Conservation (phyloP, 2,888 invertebrate species). For the Priocnemis perturbator region DNA sequence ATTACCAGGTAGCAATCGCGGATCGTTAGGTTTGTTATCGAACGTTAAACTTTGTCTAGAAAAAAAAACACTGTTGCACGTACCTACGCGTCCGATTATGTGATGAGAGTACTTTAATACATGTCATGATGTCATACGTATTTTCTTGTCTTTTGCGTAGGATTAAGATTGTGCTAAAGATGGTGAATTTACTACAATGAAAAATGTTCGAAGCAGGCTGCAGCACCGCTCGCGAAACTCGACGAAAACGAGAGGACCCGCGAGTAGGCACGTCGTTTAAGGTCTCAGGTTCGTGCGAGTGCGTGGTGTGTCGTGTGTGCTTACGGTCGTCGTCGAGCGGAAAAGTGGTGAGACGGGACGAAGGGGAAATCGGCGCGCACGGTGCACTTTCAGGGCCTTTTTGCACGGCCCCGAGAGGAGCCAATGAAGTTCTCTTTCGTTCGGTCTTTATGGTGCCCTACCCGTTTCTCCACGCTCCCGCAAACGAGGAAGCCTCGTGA, state of each 20-base stretch:
- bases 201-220: too few species aligned
- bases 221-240: neutral
- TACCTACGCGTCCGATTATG: too few species aligned
- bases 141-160: too few species aligned
- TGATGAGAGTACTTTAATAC: too few species aligned
- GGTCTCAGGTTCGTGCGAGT: neutral
- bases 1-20: neutral
- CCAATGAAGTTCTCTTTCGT: constrained; percentile 65
- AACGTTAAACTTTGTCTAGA: too few species aligned
- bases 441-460: constrained; percentile 50
- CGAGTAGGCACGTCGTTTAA: neutral
- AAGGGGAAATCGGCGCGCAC: constrained; percentile 63
- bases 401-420: constrained; percentile 51
- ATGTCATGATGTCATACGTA: too few species aligned
- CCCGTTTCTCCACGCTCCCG: constrained; percentile 36
- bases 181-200: too few species aligned
- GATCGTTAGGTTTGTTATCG: too few species aligned
- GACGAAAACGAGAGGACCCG: neutral
- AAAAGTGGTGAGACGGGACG: constrained; percentile 71
- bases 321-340: constrained; percentile 65
- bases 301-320: constrained; percentile 56
- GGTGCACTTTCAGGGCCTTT: constrained; percentile 67
- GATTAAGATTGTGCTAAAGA: too few species aligned
- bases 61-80: too few species aligned
- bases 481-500: constrained; percentile 2